Conservation (phyloP, 2,797 vertebrate genomes). For the Diplodus sargus region DNA sequence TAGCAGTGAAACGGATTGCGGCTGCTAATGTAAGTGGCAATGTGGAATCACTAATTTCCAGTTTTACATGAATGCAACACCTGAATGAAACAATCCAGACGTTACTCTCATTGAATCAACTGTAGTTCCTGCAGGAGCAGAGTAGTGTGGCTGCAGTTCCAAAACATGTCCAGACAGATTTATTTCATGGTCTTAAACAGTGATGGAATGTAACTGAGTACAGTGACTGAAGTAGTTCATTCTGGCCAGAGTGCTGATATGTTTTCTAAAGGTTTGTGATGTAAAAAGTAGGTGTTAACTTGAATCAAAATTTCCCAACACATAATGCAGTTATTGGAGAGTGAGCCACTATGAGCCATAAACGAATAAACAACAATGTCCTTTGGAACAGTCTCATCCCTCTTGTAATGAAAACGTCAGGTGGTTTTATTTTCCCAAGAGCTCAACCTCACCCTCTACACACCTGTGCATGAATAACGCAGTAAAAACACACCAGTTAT, state of each 20-base stretch:
- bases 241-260: background rate
- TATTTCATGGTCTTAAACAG: no score
- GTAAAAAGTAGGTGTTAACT: background rate
- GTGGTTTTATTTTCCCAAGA: slow-evolving; percentile 7
- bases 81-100: background rate
- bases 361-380: background rate
- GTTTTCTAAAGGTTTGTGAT: background rate
- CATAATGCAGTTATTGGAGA: background rate
- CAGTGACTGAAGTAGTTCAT: no score
- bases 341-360: background rate
- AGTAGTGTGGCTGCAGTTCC: background rate
- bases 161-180: no score
- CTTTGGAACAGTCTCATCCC: slow-evolving; percentile 5
- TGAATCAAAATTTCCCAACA: background rate
- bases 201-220: no score
- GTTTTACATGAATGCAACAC: background rate
- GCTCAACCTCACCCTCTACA: background rate
- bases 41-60: background rate
- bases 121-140: no score
- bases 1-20: background rate
- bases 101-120: no score
- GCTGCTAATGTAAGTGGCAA: background rate
- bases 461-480: slow-evolving; percentile 5
- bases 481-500: background rate
- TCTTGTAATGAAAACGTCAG: slow-evolving; percentile 7